Conservation (phyloP, 2,797 vertebrate species). For the Falco concolor region DNA sequence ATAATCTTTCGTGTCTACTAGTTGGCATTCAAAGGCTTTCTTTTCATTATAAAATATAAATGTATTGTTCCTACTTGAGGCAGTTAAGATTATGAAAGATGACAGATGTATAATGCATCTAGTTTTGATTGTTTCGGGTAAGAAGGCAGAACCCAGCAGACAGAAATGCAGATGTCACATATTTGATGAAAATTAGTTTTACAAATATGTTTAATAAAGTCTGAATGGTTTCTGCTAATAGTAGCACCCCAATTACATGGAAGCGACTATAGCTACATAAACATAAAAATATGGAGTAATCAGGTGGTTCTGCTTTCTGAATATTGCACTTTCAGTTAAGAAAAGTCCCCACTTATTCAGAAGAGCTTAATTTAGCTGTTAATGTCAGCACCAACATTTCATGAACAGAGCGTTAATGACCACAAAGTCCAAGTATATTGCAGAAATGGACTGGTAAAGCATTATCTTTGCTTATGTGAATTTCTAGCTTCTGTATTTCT, state of each 20-base stretch:
- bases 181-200: slow-evolving; percentile 68
- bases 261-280: slow-evolving; percentile 13
- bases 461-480: background rate
- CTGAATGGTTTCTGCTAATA: slow-evolving; percentile 56
- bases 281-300: slow-evolving; percentile 18
- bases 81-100: slow-evolving; percentile 70
- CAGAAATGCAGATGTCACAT: slow-evolving; percentile 58
- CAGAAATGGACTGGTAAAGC: background rate
- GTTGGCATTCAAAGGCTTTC: slow-evolving; percentile 71
- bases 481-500: background rate
- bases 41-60: slow-evolving; percentile 75
- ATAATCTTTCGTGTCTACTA: slow-evolving; percentile 68
- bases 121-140: slow-evolving; percentile 66
- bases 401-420: background rate
- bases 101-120: slow-evolving; percentile 67
- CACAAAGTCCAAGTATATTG: background rate
- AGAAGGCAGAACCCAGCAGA: slow-evolving; percentile 55
- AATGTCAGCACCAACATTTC: background rate
- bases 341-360: background rate
- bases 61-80: slow-evolving; percentile 56
- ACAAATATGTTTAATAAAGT: slow-evolving; percentile 62
- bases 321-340: background rate
- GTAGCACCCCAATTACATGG: slow-evolving; percentile 7
- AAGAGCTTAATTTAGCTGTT: slow-evolving; percentile 20
- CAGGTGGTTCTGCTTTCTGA: background rate